Evolutionary conservation across 2,888 invertebrate species (phyloP), one percentile per base, ranked within the genome.

Genomic region (Thalpophila matura): DNA sequence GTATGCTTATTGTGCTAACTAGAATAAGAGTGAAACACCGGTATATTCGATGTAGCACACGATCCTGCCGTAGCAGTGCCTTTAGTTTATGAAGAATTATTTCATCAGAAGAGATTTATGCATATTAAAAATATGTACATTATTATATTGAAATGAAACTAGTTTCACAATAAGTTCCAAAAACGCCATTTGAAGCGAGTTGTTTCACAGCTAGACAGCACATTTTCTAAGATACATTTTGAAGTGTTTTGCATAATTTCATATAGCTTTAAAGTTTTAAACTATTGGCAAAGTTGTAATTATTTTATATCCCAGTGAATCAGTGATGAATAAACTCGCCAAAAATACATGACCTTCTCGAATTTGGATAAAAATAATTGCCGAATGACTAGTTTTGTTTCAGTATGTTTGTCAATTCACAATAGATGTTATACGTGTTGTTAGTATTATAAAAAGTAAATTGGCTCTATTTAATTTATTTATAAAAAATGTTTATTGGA

Each of bases 31-130:
- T 5, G 6, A 35, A 47, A 27, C 12, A 37, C 14, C 4, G 29
- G 22, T 61, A 60, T 29, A 53, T 50, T 54, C 27, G 27, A 46
- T 53, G 58, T 22, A 66, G 35, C 38, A 37, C 47, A 35, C 46
- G 37, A 42, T 58, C 20, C 70, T 60, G 74, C 70, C 71, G 74
- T 37, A 43, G 74, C 60, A 62, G 79, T 80, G 77, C 77, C 78
- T 80, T 27, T 59, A 38, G 59, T 46, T 50, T 1, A 45, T 42
- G 10, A 59, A 5, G 35, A 10, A 38, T 27, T 53, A 27, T 50
- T 47, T 60, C 6, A 16, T 2, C 10, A 53, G 7, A 47, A 14
- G 1, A 65, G 33, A 63, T 46, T 16, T 55, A 54, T 16, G 5
- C 10, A 29, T 14, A 27, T 5, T 14, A n/a, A 49, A 26, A 22